Percentiles rank a stretch among this genome's conserved stretches.
These are phyloP conservation scores for Malurus splendens DNA, from an alignment of 2,797 vertebrate species.

Conservation along the genomic window DNA sequence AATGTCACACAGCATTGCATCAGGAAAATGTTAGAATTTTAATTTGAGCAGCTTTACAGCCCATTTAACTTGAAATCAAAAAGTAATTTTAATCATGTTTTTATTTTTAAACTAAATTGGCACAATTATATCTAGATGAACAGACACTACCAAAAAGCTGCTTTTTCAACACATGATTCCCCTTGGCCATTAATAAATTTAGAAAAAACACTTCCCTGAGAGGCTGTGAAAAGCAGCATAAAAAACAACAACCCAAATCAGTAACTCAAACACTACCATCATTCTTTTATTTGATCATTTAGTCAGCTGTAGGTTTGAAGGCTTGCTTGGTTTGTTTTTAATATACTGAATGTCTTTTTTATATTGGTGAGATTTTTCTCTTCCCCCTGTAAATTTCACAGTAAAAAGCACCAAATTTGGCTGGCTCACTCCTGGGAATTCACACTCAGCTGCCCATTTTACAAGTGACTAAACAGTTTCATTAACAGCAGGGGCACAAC, in stretches of 20 bases:
- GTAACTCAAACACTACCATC: neutral
- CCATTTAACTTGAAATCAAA: conserved; percentile 60
- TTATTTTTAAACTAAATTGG: conserved; percentile 59
- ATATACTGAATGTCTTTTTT: neutral
- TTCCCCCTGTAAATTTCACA: neutral
- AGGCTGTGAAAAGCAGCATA: neutral
- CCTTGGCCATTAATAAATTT: conserved; percentile 32
- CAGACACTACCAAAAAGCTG: conserved; percentile 31
- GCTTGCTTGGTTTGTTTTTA: neutral
- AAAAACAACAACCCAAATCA: neutral
- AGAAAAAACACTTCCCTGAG: neutral
- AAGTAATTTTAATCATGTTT: conserved; percentile 58
- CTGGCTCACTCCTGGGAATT: neutral
- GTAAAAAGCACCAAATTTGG: neutral
- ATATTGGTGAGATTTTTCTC: neutral
- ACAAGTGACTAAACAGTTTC: neutral
- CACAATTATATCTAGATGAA: conserved; percentile 41
- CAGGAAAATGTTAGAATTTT: conserved; percentile 40
- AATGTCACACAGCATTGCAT: conserved; percentile 2
- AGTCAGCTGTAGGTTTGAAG: neutral
- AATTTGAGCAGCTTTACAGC: conserved; percentile 47
- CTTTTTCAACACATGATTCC: conserved; percentile 27
- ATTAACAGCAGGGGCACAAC: neutral
- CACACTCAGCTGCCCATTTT: conserved; percentile 7
- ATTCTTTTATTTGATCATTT: neutral